phyloP scores from a whole-genome alignment of 2,797 vertebrate species.

The Pangasius larnaudii region DNA sequence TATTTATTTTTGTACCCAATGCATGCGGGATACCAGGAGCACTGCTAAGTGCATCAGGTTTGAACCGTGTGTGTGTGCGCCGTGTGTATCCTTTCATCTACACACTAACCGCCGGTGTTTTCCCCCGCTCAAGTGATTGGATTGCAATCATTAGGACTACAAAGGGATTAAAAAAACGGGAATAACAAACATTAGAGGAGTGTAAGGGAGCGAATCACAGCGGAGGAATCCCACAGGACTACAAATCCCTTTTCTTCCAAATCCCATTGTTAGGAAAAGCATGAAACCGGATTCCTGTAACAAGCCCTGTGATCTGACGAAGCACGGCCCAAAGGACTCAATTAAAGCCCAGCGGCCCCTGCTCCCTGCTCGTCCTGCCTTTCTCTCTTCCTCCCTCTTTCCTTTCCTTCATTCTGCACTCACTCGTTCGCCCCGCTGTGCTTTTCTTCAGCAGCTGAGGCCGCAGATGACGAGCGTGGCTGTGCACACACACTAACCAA shows the following conservation, averaged over 20 bases:
- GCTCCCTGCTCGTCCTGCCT: slow-evolving; percentile 67
- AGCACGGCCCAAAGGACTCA: slow-evolving; percentile 80
- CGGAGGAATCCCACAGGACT: slow-evolving; percentile 74
- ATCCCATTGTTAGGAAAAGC: slow-evolving; percentile 83
- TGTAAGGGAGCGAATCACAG: slow-evolving; percentile 67
- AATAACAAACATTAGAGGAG: slow-evolving; percentile 67
- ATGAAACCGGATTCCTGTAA: slow-evolving; percentile 82
- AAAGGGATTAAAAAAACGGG: slow-evolving; percentile 47
- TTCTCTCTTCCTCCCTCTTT: slow-evolving; percentile 51
- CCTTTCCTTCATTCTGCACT: slow-evolving; percentile 39
- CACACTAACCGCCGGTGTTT: slow-evolving; percentile 60
- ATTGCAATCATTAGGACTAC: slow-evolving; percentile 72
- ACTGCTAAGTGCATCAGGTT: slow-evolving; percentile 29
- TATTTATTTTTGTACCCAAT: not conserved
- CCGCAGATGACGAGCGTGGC: slow-evolving; percentile 61
- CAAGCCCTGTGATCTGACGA: slow-evolving; percentile 81
- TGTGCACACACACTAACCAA: slow-evolving; percentile 64
- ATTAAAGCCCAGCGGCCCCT: slow-evolving; percentile 78
- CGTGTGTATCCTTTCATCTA: slow-evolving; percentile 24
- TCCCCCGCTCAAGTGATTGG: slow-evolving; percentile 70
- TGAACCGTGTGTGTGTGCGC: not conserved
- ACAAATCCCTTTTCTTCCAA: slow-evolving; percentile 78
- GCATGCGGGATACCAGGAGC: not conserved
- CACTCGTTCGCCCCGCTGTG: slow-evolving; percentile 56
- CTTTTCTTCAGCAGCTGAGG: slow-evolving; percentile 65